These are phyloP conservation scores for Desmophyllum pertusum DNA, from an alignment of 92 coral and sea anemone species.

Conservation along the genomic window DNA sequence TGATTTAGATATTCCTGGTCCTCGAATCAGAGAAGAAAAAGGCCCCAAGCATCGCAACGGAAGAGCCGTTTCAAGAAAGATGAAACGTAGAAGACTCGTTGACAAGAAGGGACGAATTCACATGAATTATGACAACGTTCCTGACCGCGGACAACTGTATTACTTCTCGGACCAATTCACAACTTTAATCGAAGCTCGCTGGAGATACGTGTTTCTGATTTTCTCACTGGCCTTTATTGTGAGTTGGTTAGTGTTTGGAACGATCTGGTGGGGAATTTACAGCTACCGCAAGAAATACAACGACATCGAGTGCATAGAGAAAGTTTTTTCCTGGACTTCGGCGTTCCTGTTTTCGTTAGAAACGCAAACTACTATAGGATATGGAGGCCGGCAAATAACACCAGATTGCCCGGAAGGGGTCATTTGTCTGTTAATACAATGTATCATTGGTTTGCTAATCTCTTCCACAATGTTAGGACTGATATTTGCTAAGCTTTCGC, in stretches of 20 bases:
- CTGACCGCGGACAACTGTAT: slow-evolving; percentile 74
- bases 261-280: slow-evolving; percentile 94
- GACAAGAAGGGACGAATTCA: slow-evolving; percentile 83
- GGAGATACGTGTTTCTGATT: slow-evolving; percentile 86
- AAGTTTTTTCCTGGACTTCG: slow-evolving; percentile 79
- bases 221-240: slow-evolving; percentile 79
- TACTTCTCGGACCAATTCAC: slow-evolving; percentile 92
- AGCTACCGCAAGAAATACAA: slow-evolving; percentile 56
- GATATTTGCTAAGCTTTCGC: slow-evolving; percentile 76
- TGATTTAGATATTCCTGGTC: slow-evolving; percentile 54
- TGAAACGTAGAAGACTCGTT: slow-evolving; percentile 79
- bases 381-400: slow-evolving; percentile 78
- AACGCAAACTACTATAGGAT: slow-evolving; percentile 84
- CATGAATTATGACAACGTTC: slow-evolving; percentile 68
- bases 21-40: slow-evolving; percentile 67
- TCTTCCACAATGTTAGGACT: slow-evolving; percentile 74
- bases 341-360: slow-evolving; percentile 86
- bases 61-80: slow-evolving; percentile 60
- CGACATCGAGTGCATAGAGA: slow-evolving; percentile 73
- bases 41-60: slow-evolving; percentile 62
- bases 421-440: slow-evolving; percentile 69
- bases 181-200: slow-evolving; percentile 90
- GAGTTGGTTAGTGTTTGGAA: slow-evolving; percentile 89
- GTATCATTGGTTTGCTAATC: slow-evolving; percentile 73
- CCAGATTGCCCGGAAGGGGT: slow-evolving; percentile 84